phyloP scores from a whole-genome alignment of 1,140 invertebrate species.

The Heliconius nattereri region DNA sequence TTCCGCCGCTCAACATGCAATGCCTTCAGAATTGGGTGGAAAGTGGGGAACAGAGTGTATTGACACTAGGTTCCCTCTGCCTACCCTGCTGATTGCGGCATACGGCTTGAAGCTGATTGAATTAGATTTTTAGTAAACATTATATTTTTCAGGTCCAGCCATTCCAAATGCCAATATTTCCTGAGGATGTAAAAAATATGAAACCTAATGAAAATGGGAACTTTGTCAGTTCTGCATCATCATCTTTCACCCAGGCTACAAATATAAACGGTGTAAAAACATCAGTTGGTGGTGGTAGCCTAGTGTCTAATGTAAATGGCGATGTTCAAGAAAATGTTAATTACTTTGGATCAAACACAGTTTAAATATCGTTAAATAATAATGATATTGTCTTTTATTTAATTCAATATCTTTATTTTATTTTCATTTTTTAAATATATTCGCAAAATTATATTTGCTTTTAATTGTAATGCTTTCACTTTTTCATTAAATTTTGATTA shows the following conservation, averaged over 20 bases:
- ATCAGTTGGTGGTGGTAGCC: constrained; percentile 31
- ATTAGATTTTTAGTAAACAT: neutral
- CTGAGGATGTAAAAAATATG: constrained; percentile 11
- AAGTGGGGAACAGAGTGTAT: too few relatives aligned
- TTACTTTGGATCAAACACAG: constrained; percentile 1
- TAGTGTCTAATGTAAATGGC: constrained; percentile 39
- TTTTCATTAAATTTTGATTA: neutral
- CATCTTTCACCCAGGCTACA: constrained; percentile 19
- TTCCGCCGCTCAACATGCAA: too few relatives aligned
- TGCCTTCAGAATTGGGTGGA: too few relatives aligned
- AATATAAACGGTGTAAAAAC: constrained; percentile 37
- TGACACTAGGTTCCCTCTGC: too few relatives aligned
- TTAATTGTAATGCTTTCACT: neutral
- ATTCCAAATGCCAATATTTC: neutral
- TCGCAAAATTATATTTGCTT: too few relatives aligned
- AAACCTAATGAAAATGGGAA: constrained; percentile 33
- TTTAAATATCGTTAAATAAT: neutral
- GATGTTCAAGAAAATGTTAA: constrained; percentile 23
- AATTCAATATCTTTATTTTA: neutral
- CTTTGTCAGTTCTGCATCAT: constrained; percentile 37
- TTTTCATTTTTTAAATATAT: neutral
- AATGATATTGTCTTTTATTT: neutral
- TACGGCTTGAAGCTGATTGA: too few relatives aligned
- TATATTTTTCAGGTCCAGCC: constrained; percentile 30
- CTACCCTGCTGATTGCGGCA: too few relatives aligned